Evolutionary conservation across 1,140 invertebrate genomes (phyloP), one percentile per base, ranked within the genome.

Genomic region (Polypedilum vanderplanki): DNA sequence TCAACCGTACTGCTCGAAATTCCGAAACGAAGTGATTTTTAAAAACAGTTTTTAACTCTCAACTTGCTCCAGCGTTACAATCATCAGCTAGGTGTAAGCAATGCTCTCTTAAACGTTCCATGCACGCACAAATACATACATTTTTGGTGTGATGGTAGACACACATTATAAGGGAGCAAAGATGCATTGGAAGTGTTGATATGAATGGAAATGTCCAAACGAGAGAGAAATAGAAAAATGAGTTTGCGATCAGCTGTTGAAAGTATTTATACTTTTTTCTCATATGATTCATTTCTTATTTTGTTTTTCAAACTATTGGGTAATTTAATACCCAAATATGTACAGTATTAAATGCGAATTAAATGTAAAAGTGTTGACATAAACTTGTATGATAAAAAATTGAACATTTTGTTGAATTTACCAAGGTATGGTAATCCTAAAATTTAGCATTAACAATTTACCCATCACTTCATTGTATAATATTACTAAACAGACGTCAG

Each of bases 1-100:
- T 57, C 46, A 57, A 57, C 46, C 46, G 46, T 57, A 57, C 65
- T 18, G 65, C 17, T 70, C 65, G 18, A 70, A 70, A 18, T 18
- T 70, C 65, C 65, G 17, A 70, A 20, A 8, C 65, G 65, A 70
- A 70, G 20, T 70, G 65, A 70, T 18, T 70, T 70, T 70, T 18
- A n/a, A 70, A 70, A 70, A 70, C n/a, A 15, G n/a, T 57, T 57
- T 57, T 57, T 57, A 12, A 15, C 46, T 57, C 12, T 57, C 12
- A n/a, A 15, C 46, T 8, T n/a, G 12, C n/a, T 57, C 46, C 7
- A n/a, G 46, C 12, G 46, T n/a, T n/a, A 57, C 46, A 57, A 57
- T 57, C 46, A 57, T 57, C 46, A 57, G 12, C 10, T 46, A 15
- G 15, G 8, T 46, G 41, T 46, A 46, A 46, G 41, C 41, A 46